Conservation (phyloP, 2,888 invertebrate species). For the Scrobipalpa atriplicella region DNA sequence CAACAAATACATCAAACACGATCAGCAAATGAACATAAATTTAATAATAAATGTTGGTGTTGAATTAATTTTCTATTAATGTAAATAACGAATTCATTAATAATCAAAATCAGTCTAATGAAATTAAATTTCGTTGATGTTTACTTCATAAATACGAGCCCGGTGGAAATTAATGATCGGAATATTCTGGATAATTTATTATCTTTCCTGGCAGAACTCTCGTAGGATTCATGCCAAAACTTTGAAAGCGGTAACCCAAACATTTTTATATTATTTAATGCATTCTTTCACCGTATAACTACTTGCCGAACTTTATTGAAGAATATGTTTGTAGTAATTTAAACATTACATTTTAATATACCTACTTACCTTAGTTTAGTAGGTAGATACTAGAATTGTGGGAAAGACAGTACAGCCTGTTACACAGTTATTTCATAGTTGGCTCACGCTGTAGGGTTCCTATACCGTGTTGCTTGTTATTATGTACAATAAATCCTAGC, state of each 20-base stretch:
- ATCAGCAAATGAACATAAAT: neutral
- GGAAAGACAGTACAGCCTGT: too few relatives aligned
- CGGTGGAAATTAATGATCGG: conserved; percentile 38
- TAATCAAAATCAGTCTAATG: conserved; percentile 25
- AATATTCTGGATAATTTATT: conserved; percentile 41
- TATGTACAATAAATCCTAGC: too few relatives aligned
- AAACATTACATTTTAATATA: too few relatives aligned
- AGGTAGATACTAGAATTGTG: too few relatives aligned
- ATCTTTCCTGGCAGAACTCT: conserved; percentile 34
- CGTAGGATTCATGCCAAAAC: conserved; percentile 36
- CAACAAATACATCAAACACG: neutral
- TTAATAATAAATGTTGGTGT: neutral
- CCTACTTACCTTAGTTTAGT: too few relatives aligned
- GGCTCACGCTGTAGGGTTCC: too few relatives aligned
- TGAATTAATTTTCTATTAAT: neutral
- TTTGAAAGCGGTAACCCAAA: conserved; percentile 1
- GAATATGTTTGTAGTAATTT: too few relatives aligned
- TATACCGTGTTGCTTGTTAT: too few relatives aligned
- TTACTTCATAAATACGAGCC: conserved; percentile 35
- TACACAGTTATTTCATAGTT: too few relatives aligned
- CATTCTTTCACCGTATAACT: too few relatives aligned
- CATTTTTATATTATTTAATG: too few relatives aligned
- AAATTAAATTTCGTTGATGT: conserved; percentile 34
- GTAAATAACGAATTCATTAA: conserved; percentile 15
- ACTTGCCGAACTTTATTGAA: too few relatives aligned